These are phyloP conservation scores for Melipona beecheii DNA, from an alignment of 2,888 invertebrate species.

Conservation along the genomic window DNA sequence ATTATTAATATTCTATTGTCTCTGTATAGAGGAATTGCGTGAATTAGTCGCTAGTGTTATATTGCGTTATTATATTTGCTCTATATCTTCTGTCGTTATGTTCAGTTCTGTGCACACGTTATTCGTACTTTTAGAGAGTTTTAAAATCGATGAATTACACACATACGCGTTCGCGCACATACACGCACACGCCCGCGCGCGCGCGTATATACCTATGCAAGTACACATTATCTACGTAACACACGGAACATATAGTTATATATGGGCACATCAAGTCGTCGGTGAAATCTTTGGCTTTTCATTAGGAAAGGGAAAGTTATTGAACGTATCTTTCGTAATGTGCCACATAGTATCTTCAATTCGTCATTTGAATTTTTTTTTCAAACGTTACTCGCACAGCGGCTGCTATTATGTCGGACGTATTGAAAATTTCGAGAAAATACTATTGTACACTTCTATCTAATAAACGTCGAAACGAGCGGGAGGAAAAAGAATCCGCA, in stretches of 20 bases:
- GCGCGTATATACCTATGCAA: background rate
- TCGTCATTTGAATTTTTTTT: background rate
- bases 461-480: background rate
- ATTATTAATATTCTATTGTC: conserved; percentile 51
- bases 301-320: background rate
- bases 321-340: background rate
- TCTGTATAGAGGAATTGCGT: conserved; percentile 65
- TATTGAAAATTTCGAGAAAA: conserved; percentile 18
- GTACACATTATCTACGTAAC: background rate
- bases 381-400: background rate
- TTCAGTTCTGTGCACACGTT: conserved; percentile 59
- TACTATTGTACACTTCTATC: too few species aligned
- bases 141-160: conserved; percentile 38
- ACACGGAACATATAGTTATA: background rate
- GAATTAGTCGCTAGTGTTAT: conserved; percentile 65
- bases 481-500: background rate
- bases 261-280: conserved; percentile 5
- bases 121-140: conserved; percentile 56
- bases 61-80: conserved; percentile 52
- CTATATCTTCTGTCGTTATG: conserved; percentile 55
- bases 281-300: conserved; percentile 30
- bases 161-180: background rate
- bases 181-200: background rate
- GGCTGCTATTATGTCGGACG: background rate
- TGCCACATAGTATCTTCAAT: background rate